These are phyloP conservation scores for Zaprionus kolodkinae DNA, from an alignment of 1,140 invertebrate species.

Conservation along the genomic window DNA sequence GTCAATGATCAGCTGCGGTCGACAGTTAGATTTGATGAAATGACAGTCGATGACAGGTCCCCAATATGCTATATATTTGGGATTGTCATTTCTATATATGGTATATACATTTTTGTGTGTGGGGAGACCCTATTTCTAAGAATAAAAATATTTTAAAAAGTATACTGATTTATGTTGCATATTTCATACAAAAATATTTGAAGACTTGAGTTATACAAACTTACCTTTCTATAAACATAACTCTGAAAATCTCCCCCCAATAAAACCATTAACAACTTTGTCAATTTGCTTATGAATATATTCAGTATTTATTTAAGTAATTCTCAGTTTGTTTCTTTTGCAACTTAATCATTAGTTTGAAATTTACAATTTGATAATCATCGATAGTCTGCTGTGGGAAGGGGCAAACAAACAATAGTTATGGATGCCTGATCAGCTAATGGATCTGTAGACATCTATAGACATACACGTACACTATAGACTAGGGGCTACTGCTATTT, in stretches of 20 bases:
- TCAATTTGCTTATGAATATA: slow-evolving; percentile 69
- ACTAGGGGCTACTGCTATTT: slow-evolving; percentile 25
- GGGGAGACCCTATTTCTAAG: too few species aligned
- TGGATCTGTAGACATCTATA: slow-evolving; percentile 8
- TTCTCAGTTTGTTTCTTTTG: slow-evolving; percentile 54
- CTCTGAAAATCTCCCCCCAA: background rate
- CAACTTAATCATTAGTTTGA: slow-evolving; percentile 39
- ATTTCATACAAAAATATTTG: background rate
- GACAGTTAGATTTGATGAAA: background rate
- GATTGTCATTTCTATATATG: background rate
- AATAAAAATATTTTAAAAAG: background rate
- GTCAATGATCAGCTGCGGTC: background rate
- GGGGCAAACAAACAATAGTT: slow-evolving; percentile 8
- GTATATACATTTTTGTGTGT: background rate
- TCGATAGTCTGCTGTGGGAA: slow-evolving; percentile 12
- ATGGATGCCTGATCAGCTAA: background rate
- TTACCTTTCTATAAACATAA: too few species aligned
- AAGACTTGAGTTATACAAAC: background rate
- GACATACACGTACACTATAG: slow-evolving; percentile 29
- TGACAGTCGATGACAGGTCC: background rate
- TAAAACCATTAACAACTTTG: slow-evolving; percentile 20
- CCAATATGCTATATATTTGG: too few species aligned
- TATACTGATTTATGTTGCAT: background rate
- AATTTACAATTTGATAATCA: slow-evolving; percentile 49
- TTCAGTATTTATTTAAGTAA: slow-evolving; percentile 81